phyloP scores from a whole-genome alignment of 92 coral and sea anemone genomes.

The Metridium senile region DNA sequence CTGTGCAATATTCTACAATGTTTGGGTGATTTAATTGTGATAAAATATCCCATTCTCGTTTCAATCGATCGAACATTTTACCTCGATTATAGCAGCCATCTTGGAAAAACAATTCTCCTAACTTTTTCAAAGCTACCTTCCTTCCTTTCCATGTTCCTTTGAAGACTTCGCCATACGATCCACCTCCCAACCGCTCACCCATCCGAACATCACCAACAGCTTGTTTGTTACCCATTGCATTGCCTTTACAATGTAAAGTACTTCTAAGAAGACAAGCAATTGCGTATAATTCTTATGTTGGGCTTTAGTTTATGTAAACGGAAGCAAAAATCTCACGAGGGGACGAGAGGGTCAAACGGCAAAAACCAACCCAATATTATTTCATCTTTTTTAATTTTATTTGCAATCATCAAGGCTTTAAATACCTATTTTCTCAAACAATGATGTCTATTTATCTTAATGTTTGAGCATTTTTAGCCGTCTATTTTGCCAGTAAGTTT shows the following conservation, averaged over 20 bases:
- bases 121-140: conserved; percentile 74
- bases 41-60: conserved; percentile 77
- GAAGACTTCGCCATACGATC: conserved; percentile 76
- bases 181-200: conserved; percentile 66
- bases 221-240: conserved; percentile 61
- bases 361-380: too few species aligned
- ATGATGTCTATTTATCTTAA: too few species aligned
- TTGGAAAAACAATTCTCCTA: conserved; percentile 66
- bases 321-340: neutral
- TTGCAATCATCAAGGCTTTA: too few species aligned
- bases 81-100: conserved; percentile 43
- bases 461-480: too few species aligned
- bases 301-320: neutral
- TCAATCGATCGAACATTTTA: conserved; percentile 39
- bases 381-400: too few species aligned
- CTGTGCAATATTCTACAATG: conserved; percentile 76
- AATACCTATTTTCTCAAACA: too few species aligned
- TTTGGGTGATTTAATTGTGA: conserved; percentile 56
- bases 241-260: neutral
- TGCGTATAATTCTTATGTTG: too few species aligned
- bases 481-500: neutral
- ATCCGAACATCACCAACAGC: conserved; percentile 61
- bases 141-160: conserved; percentile 67
- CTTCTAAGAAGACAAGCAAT: too few species aligned
- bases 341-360: neutral